Evolutionary conservation across 2,113 vertebrate genomes (phyloP), one percentile per base, ranked within the genome.

Genomic region (Oreochromis spilurus): DNA sequence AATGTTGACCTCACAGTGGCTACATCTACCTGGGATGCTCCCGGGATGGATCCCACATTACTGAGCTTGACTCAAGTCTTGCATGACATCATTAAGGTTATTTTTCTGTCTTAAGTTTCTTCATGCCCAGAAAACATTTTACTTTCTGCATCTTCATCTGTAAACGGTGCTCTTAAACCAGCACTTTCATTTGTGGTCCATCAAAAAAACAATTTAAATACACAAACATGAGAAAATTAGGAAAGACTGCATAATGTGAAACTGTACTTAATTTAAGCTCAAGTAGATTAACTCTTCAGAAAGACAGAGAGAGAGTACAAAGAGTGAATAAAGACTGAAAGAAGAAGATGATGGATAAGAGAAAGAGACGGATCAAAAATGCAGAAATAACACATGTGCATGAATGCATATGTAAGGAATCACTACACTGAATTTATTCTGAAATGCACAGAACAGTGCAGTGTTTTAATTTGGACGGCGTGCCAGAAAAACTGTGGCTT

Each of bases 331-430:
- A 67, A 70, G 75, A 53, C 26, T n/a, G 50, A 43, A 84, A 85
- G 85, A 85, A 93, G 75, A 89, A 78, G 54, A 62, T 3, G 3
- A 34, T 31, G 65, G 85, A 86, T 40, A 48, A 38, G 70, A 91
- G 84, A 79, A 91, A 91, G 80, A 78, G 78, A 65, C 10, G 50
- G 79, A 53, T 91, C 19, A 82, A 84, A 90, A 90, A 85, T 86
- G 81, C 26, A 92, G 62, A 90, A 86, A 84, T 48, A 82, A 78
- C 52, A 87, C 78, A 86, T 82, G 77, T 92, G 83, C 91, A 93
- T 90, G 91, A 82, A 92, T 92, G 82, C 38, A 94, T 91, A 90
- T 90, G 89, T 77, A 88, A 57, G 24, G 65, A 89, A 65, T 89
- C 65, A n/a, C 92, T 88, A 85, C 84, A 78, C 72, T 85, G 79